Evolutionary conservation across 2,888 invertebrate genomes (phyloP), one percentile per base, ranked within the genome.

Genomic region (Drosophila mettleri): DNA sequence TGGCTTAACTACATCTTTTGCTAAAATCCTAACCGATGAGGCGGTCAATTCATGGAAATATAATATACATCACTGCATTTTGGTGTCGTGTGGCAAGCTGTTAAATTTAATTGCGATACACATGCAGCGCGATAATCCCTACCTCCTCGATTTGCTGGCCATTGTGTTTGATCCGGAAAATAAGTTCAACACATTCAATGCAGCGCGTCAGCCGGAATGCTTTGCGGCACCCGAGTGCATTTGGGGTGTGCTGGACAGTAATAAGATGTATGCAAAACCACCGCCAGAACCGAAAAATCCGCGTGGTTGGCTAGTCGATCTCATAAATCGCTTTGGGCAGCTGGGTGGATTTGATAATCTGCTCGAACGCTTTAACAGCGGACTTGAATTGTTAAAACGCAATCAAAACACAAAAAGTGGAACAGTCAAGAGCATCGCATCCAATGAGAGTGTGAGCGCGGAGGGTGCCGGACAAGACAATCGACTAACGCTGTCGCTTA

Each of bases 1-100:
- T 92, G 98, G 98, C 54, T 94, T 99, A 80, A 97, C 98, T 70
- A 95, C 97, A 80, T 98, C 98, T 55, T 99, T 99, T 93, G 97
- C 97, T 52, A 98, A 98, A 93, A 98, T 99, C 91, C 94, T 99
- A 89, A 98, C 98, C 18, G 99, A 99, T 93, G 99, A 99, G 93
- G 98, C 99, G 57, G 98, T 99, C 54, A 97, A 97, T 90, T 98
- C 98, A 89, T 99, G 99, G 99, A 99, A 98, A 93, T 95, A 95
- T 89, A 98, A 98, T 92, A 99, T 99, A 91, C 98, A 99, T 92
- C 96, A 96, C 92, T 98, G 98, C 93, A 98, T 99, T 85, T 95
- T 97, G 90, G 96, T 97, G 89, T 98, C 98, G 91, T 98, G 98
- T 91, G 96, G 97, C 91, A 96, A 97, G 91, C 94, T 98, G 85